Percentiles rank a stretch among this genome's conserved stretches.
Evolutionary conservation across 2,888 invertebrate genomes (phyloP).

Genomic region (Phragmatobia fuliginosa): DNA sequence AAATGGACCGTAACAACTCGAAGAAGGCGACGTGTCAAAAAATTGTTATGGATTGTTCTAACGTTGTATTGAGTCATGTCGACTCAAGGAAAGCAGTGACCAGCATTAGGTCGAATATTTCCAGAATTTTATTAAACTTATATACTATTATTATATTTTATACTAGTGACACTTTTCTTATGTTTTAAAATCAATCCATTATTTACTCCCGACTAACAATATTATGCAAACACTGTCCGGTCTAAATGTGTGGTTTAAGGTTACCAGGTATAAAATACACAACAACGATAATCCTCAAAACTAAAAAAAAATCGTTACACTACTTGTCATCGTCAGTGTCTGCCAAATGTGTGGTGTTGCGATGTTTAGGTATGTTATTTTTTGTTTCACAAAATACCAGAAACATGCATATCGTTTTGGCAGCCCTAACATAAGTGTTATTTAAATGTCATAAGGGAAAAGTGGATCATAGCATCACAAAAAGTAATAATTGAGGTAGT

Average conservation of each 20-base stretch:
- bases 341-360: constrained; percentile 22
- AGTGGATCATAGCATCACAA: constrained; percentile 9
- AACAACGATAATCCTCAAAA: not conserved
- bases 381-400: constrained; percentile 52
- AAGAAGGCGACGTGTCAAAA: not conserved
- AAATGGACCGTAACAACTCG: not conserved
- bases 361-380: constrained; percentile 27
- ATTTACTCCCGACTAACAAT: not conserved
- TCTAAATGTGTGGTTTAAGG: not conserved
- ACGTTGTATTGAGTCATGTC: constrained; percentile 2
- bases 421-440: constrained; percentile 75
- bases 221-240: not conserved
- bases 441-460: constrained; percentile 12
- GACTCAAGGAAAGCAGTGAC: not conserved
- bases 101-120: not conserved
- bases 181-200: not conserved
- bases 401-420: constrained; percentile 78
- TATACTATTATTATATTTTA: not conserved
- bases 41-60: not conserved
- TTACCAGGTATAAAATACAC: not conserved
- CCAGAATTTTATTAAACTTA: not conserved
- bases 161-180: constrained; percentile 1
- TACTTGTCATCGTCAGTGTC: not conserved
- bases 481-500: not conserved
- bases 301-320: not conserved